Conservation (phyloP, 2,888 invertebrate genomes). For the Dryococelus australis region DNA sequence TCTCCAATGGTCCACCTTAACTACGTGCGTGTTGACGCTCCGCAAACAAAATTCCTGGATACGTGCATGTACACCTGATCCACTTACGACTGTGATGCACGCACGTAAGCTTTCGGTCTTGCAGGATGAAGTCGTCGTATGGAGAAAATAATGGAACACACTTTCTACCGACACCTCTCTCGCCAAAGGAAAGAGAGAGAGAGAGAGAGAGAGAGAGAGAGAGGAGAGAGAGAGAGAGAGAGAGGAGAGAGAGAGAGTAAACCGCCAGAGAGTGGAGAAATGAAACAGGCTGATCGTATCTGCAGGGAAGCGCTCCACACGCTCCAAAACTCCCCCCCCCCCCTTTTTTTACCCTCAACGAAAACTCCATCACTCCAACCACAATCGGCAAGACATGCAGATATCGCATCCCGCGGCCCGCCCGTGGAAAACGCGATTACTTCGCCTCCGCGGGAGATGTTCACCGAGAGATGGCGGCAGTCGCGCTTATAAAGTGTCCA, state of each 20-base stretch:
- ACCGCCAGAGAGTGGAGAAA: not conserved
- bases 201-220: not conserved
- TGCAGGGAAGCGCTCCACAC: no score
- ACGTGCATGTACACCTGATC: no score
- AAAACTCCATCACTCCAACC: not conserved
- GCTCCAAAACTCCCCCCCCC: no score
- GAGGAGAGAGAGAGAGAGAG: not conserved
- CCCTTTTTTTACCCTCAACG: no score
- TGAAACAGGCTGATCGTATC: not conserved
- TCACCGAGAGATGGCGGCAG: not conserved
- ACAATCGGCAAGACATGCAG: not conserved
- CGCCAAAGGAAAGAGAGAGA: not conserved
- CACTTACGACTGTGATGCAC: no score
- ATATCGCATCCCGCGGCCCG: not conserved
- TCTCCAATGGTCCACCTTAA: no score
- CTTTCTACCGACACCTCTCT: no score
- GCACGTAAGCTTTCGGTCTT: no score
- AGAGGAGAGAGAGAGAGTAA: constrained; percentile 7
- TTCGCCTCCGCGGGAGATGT: not conserved
- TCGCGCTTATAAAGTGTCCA: not conserved
- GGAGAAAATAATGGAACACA: no score
- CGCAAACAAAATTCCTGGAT: no score
- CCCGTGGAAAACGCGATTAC: not conserved
- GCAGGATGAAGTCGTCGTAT: no score
- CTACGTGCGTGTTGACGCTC: no score